Conservation (phyloP, 2,888 invertebrate species). For the Tipula confusa region DNA sequence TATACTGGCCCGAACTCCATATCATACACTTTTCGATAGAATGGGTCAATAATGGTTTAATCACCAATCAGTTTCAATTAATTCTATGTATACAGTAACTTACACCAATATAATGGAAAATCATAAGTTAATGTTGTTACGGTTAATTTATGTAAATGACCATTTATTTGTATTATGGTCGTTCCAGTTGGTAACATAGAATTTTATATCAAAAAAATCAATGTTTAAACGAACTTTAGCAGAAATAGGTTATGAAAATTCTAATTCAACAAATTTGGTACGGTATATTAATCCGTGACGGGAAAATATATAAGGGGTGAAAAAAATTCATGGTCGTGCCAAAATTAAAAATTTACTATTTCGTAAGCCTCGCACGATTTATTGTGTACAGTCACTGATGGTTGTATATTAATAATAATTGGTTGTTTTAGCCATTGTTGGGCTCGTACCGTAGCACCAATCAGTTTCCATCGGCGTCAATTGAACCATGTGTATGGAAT, state of each 20-base stretch:
- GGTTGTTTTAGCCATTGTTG: no score
- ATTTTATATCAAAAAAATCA: not conserved
- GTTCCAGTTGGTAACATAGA: not conserved
- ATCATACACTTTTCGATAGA: not conserved
- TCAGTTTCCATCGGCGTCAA: no score
- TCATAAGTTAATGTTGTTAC: not conserved
- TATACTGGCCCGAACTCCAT: not conserved
- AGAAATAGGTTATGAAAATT: not conserved
- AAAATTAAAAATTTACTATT: not conserved
- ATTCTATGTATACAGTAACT: not conserved
- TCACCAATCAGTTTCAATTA: not conserved
- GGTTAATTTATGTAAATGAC: not conserved
- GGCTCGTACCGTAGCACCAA: no score
- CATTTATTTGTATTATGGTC: not conserved
- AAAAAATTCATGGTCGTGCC: not conserved
- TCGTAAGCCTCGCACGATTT: no score
- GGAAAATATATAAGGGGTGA: not conserved
- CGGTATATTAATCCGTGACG: not conserved
- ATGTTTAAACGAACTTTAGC: not conserved
- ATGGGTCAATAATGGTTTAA: not conserved
- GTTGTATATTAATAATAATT: no score
- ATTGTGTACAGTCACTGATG: no score
- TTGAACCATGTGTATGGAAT: no score
- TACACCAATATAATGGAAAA: not conserved
- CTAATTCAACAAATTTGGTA: not conserved